Conservation (phyloP, 2,797 vertebrate species). For the Scolopax bukidnonensis region DNA sequence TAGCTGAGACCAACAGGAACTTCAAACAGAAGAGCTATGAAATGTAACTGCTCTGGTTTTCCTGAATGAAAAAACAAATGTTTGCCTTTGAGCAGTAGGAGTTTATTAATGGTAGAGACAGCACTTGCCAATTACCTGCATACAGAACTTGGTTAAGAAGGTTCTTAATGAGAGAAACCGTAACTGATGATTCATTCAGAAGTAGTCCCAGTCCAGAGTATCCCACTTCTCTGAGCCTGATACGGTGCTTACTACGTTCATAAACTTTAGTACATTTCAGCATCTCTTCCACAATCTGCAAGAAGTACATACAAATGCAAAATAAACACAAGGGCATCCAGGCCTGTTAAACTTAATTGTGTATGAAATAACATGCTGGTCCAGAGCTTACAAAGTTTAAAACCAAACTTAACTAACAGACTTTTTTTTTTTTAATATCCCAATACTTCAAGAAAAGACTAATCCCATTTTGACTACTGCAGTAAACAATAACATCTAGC, state of each 20-base stretch:
- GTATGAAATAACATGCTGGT: not conserved
- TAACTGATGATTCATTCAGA: conserved; percentile 87
- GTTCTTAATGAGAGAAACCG: conserved; percentile 87
- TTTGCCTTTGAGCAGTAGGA: not conserved
- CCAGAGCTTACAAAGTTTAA: not conserved
- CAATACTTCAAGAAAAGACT: not conserved
- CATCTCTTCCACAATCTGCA: conserved; percentile 93
- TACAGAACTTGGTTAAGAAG: conserved; percentile 92
- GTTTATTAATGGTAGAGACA: not conserved
- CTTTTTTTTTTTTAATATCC: not conserved
- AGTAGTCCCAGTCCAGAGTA: conserved; percentile 93
- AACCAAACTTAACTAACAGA: not conserved
- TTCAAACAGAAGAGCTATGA: not conserved
- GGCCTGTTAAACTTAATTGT: not conserved
- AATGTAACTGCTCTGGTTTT: not conserved
- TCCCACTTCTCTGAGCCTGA: conserved; percentile 92
- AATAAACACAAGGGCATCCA: not conserved
- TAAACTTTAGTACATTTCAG: conserved; percentile 95
- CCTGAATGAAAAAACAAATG: accelerated
- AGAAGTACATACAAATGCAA: not conserved
- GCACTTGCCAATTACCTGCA: conserved; percentile 81
- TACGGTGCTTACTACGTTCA: conserved; percentile 91
- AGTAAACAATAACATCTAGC: not conserved
- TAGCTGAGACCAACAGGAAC: not conserved
- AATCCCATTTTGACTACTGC: not conserved